These are phyloP conservation scores for Myxocyprinus asiaticus DNA, from an alignment of 2,113 vertebrate species.

Conservation along the genomic window DNA sequence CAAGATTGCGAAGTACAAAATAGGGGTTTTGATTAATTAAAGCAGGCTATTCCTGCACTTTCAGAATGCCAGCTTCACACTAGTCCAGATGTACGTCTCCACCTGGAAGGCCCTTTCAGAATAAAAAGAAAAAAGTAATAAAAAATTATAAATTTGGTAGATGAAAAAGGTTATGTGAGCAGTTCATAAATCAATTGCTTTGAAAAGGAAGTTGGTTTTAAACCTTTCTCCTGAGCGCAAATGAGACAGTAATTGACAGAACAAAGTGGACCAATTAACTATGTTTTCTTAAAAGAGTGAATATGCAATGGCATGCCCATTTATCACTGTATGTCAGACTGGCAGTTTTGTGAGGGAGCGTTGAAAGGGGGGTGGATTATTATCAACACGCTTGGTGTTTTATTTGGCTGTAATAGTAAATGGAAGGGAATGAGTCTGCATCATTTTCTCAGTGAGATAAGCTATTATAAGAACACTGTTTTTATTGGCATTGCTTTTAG, in stretches of 20 bases:
- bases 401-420: not conserved
- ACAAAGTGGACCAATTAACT: constrained; percentile 71
- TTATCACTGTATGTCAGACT: constrained; percentile 59
- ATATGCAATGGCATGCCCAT: constrained; percentile 48
- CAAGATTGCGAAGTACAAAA: constrained; percentile 15
- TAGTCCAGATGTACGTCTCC: constrained; percentile 55
- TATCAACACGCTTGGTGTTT: constrained; percentile 22
- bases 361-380: not conserved
- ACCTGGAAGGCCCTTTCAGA: constrained; percentile 51
- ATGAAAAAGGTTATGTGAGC: constrained; percentile 56
- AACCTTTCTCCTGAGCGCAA: constrained; percentile 50
- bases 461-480: too few relatives aligned
- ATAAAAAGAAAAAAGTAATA: not conserved
- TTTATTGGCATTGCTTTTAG: too few relatives aligned
- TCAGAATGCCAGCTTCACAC: constrained; percentile 28
- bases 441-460: not conserved
- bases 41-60: constrained; percentile 5
- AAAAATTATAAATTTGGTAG: constrained; percentile 28
- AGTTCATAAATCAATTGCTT: constrained; percentile 69
- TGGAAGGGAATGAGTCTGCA: not conserved
- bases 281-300: constrained; percentile 56
- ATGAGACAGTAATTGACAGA: constrained; percentile 63
- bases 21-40: constrained; percentile 54
- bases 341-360: constrained; percentile 8
- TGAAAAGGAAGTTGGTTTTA: constrained; percentile 55